phyloP scores from a whole-genome alignment of 2,888 invertebrate species.

The Colletes collaris region DNA sequence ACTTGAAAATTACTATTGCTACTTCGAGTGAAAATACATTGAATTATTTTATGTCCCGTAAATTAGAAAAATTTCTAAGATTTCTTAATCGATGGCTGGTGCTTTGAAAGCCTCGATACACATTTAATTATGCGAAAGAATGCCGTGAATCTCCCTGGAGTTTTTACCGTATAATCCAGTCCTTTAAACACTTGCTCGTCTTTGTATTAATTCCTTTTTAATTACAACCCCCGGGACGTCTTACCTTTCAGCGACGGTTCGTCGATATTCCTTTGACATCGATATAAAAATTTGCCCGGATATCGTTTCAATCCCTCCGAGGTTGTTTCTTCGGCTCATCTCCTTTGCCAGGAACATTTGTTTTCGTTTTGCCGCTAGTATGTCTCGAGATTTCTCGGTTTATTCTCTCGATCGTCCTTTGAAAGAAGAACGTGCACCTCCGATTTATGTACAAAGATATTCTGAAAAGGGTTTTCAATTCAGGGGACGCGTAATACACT shows the following conservation, averaged over 20 bases:
- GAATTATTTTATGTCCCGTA: background rate
- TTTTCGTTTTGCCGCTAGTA: background rate
- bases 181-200: constrained; percentile 2
- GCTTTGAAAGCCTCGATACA: background rate
- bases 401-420: background rate
- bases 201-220: constrained; percentile 41
- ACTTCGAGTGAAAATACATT: background rate
- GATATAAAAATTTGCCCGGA: constrained; percentile 13
- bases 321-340: constrained; percentile 27
- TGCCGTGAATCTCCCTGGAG: constrained; percentile 15
- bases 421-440: background rate
- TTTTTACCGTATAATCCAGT: background rate
- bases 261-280: constrained; percentile 41
- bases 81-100: too few relatives aligned
- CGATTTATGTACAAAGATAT: background rate
- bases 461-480: too few relatives aligned
- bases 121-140: constrained; percentile 17
- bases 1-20: background rate
- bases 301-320: constrained; percentile 24
- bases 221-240: constrained; percentile 30
- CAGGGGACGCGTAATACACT: too few relatives aligned
- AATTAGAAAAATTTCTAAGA: background rate
- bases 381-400: constrained; percentile 12
- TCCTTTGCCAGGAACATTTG: constrained; percentile 19
- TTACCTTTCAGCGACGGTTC: constrained; percentile 12